A percentile compares a stretch with the other conserved stretches of the same genome.
Evolutionary conservation across 2,113 vertebrate species (phyloP).

Genomic region (Saimiri boliviensis): DNA sequence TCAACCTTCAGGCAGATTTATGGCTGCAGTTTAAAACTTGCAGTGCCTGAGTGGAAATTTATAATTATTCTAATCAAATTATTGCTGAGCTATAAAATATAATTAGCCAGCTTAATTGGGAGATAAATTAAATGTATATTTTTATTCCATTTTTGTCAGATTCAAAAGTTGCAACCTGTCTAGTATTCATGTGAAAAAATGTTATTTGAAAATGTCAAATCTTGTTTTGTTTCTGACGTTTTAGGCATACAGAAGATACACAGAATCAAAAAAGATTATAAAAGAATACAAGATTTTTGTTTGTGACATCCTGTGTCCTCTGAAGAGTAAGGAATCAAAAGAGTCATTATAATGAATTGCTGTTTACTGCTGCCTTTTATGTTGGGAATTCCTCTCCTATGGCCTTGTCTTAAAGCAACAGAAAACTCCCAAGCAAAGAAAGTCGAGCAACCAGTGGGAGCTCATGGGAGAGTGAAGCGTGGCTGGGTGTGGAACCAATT

Average conservation of each 20-base stretch:
- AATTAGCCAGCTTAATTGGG: constrained; percentile 73
- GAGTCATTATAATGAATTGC: constrained; percentile 80
- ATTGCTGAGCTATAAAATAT: constrained; percentile 62
- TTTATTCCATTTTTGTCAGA: constrained; percentile 40
- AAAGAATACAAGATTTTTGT: constrained; percentile 9
- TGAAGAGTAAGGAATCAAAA: constrained; percentile 61
- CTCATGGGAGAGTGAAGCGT: constrained; percentile 85
- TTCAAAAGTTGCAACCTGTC: constrained; percentile 35
- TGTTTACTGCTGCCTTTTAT: constrained; percentile 72
- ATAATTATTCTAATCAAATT: constrained; percentile 72
- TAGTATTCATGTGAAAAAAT: neutral
- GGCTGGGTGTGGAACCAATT: constrained; percentile 92
- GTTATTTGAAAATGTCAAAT: constrained; percentile 15
- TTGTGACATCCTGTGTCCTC: neutral
- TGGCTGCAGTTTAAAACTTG: constrained; percentile 66
- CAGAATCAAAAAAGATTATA: neutral
- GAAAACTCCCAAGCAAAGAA: neutral
- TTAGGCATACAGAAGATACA: neutral
- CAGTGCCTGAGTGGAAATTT: constrained; percentile 59
- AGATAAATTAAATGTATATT: constrained; percentile 73
- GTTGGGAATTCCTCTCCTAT: constrained; percentile 80
- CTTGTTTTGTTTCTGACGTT: constrained; percentile 53
- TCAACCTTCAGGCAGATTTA: constrained; percentile 66
- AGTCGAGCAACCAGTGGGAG: neutral
- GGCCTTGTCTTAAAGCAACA: constrained; percentile 66